Base-by-base conservation (phyloP, 2,888 invertebrate species). In the Nomada ferruginata region DNA sequence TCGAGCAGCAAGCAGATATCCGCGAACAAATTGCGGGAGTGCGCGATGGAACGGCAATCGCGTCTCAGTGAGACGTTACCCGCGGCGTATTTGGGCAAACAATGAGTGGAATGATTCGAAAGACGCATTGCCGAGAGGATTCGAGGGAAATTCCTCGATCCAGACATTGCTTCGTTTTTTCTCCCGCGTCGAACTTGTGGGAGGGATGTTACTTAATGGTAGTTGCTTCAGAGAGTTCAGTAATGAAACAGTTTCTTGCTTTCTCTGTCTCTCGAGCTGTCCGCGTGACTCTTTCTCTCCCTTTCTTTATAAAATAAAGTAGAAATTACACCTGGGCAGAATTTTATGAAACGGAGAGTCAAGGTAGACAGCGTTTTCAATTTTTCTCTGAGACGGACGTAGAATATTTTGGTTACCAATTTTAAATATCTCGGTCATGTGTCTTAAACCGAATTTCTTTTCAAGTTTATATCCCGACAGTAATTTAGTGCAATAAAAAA, bases 51-150 rank as follows among this genome's bases (percentile, higher is more conserved):
- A 68, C 36, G 73, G 59, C 66, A 61, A 78, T 68, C 36, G 42
- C 53, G 47, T 47, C 44, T 52, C 79, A 64, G 69, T 70, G 70
- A 47, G 79, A 76, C 76, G 79, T 76, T 52, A 75, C 61, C 53
- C 57, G 75, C 66, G 60, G 64, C 64, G 70, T 76, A 76, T 79
- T 79, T 65, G 76, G 69, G 70, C 76, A 70, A 79, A 79, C 76
- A 70, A 79, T 65, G 63, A 70, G 47, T 36, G 69, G 76, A 76
- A 70, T 70, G 76, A 65, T 70, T 70, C 44, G 75, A n/a, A 68
- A 75, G 61, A 71, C 55, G 44, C 70, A 71, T 71, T 71, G 71
- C 71, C 36, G 50, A 50, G 36, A 57, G 76, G 23, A 71, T 71
- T 64, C 64, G 47, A 64, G 64, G 61, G 71, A 76, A 71, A 71